Evolutionary conservation across 1,140 invertebrate genomes (phyloP), one percentile per base, ranked within the genome.

Genomic region (Psilanteris sp.): DNA sequence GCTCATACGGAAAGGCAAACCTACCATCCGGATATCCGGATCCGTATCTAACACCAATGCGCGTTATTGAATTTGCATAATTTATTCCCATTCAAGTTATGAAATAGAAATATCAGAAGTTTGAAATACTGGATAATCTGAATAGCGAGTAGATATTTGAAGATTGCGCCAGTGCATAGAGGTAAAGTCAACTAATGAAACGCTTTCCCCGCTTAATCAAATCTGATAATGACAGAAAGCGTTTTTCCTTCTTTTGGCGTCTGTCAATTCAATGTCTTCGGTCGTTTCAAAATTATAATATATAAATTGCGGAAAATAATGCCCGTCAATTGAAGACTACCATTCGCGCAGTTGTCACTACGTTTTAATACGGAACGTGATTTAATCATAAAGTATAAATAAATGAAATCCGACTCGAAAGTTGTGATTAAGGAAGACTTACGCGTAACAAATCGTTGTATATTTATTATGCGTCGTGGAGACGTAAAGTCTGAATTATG

Each of bases 21-120:
- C 20, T 57, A 9, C 15, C 22, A n/a, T 57, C 27, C 37, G 54
- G 54, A 57, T 57, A 57, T 57, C 54, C 54, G 18, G 26, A 43
- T 57, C 26, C 27, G 8, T 34, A 39, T 8, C 34, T 11, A 3
- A 7, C 20, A 8, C 10, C 27, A 34, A 34, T 32, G 44, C 44
- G 10, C 39, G 18, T 57, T 11, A 32, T 9, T 14, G 36, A 7
- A 41, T 31, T 57, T 44, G 27, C 54, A 44, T 57, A 57, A 44
- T 44, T 15, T 34, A 44, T 31, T 29, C 15, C 14, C 3, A 6
- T 2, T 9, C 14, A 15, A 34, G 8, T 57, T 57, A 44, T 16
- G 27, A 18, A 57, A 43, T 55, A 31, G n/a, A 7, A 14, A 37
- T 31, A 15, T 57, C 4, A 32, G 39, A 34, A 22, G 14, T 32